A percentile compares a stretch with the other conserved stretches of the same genome.
These are phyloP conservation scores for Mastacembelus armatus DNA, from an alignment of 2,797 vertebrate species.

Conservation along the genomic window DNA sequence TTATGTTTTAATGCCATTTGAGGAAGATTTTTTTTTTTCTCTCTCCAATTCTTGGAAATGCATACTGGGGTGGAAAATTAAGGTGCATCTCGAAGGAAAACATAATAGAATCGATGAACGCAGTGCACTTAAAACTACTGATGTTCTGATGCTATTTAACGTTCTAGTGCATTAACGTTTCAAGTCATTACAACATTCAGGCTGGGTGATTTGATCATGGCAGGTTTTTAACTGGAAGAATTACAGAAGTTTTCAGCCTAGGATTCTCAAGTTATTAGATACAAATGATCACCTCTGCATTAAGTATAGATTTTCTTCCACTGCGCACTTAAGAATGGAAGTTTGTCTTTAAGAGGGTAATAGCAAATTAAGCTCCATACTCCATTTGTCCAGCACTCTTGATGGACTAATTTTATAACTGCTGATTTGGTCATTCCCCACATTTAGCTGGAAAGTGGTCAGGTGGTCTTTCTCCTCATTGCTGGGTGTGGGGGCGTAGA, in stretches of 20 bases:
- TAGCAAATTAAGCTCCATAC: conserved; percentile 91
- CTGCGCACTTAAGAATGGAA: conserved; percentile 88
- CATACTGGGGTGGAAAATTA: conserved; percentile 86
- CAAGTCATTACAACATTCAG: conserved; percentile 88
- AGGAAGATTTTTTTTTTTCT: conserved; percentile 68
- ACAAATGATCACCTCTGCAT: conserved; percentile 90
- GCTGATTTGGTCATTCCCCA: conserved; percentile 88
- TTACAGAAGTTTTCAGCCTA: conserved; percentile 88
- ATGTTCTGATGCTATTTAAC: conserved; percentile 89
- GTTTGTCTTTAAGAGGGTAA: conserved; percentile 91
- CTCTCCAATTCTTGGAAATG: conserved; percentile 82
- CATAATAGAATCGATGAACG: conserved; percentile 88
- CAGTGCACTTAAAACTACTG: conserved; percentile 88
- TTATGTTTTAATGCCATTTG: conserved; percentile 86
- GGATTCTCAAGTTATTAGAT: conserved; percentile 90
- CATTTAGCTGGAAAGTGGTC: conserved; percentile 88
- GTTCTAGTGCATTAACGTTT: conserved; percentile 91
- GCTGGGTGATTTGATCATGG: conserved; percentile 88
- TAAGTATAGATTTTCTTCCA: conserved; percentile 91
- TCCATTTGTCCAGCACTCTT: conserved; percentile 89
- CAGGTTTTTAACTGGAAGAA: conserved; percentile 90
- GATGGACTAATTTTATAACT: conserved; percentile 92
- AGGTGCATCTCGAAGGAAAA: conserved; percentile 89
- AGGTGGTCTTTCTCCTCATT: conserved; percentile 82
- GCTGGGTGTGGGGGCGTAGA: conserved; percentile 73